Conservation (phyloP, 2,113 vertebrate genomes). For the Neolamprologus kungweensis region DNA sequence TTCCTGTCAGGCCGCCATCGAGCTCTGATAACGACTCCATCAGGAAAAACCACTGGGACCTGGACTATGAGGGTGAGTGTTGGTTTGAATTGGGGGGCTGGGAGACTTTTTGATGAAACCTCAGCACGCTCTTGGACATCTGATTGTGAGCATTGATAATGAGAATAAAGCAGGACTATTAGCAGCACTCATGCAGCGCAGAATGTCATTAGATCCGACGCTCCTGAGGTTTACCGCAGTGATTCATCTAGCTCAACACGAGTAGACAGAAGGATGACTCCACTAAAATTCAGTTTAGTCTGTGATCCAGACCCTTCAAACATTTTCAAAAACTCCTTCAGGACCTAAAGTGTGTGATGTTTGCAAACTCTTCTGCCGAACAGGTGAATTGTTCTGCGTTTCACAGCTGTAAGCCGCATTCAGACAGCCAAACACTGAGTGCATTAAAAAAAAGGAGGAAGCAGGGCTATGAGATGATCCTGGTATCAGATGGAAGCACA, state of each 20-base stretch:
- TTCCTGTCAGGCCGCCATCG: conserved; percentile 75
- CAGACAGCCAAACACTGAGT: not conserved
- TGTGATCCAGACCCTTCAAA: not conserved
- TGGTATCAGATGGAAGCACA: not conserved
- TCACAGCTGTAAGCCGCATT: not conserved
- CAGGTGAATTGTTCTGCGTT: not conserved
- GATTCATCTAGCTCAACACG: not conserved
- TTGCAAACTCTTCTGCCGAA: not conserved
- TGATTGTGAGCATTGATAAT: not conserved
- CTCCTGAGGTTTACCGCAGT: not conserved
- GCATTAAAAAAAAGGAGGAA: not conserved
- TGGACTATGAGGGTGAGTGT: conserved; percentile 80
- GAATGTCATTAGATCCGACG: not conserved
- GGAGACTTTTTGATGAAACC: not conserved
- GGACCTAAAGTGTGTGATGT: not conserved
- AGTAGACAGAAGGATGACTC: not conserved
- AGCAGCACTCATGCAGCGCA: not conserved
- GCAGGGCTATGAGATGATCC: not conserved
- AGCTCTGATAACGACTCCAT: conserved; percentile 82
- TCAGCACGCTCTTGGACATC: not conserved
- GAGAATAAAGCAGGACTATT: not conserved
- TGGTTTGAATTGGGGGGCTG: not conserved
- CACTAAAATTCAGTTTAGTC: not conserved
- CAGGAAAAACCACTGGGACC: conserved; percentile 86
- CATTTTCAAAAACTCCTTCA: not conserved